Percentiles rank a stretch among this genome's conserved stretches.
Conservation (phyloP, 2,797 vertebrate genomes). For the Gadopsis marmoratus region DNA sequence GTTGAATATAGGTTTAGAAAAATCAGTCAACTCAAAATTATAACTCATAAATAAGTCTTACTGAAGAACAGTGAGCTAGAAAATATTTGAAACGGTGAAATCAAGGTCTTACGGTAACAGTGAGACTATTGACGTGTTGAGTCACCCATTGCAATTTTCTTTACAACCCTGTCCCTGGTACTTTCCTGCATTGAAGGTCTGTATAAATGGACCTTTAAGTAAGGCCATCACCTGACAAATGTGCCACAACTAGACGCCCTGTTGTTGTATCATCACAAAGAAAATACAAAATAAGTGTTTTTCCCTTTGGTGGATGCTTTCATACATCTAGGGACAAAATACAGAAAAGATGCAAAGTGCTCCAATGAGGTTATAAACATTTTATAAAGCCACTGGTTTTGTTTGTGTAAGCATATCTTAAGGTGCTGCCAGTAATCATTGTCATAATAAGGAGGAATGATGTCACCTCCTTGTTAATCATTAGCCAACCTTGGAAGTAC, state of each 20-base stretch:
- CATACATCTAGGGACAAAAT: background rate
- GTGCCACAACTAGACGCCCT: background rate
- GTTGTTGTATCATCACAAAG: background rate
- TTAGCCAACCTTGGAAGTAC: conserved; percentile 40
- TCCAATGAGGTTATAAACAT: background rate
- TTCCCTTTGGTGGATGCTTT: background rate
- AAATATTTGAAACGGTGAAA: background rate
- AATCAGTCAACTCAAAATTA: background rate
- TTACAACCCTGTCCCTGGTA: conserved; percentile 3
- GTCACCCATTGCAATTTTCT: conserved; percentile 4
- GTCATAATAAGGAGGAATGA: conserved; percentile 54
- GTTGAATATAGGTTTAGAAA: background rate
- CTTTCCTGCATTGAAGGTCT: background rate
- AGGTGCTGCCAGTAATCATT: conserved; percentile 44
- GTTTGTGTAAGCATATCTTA: conserved; percentile 29
- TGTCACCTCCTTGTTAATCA: conserved; percentile 69
- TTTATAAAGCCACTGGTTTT: conserved; percentile 7
- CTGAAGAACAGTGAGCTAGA: background rate
- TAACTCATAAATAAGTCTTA: background rate
- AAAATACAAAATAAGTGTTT: background rate
- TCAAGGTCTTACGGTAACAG: background rate
- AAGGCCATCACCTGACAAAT: background rate
- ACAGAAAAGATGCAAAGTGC: background rate
- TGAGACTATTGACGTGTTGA: background rate
- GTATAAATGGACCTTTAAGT: conserved; percentile 1